Conservation (phyloP, 1,140 invertebrate genomes). For the Drosophila virilis region DNA sequence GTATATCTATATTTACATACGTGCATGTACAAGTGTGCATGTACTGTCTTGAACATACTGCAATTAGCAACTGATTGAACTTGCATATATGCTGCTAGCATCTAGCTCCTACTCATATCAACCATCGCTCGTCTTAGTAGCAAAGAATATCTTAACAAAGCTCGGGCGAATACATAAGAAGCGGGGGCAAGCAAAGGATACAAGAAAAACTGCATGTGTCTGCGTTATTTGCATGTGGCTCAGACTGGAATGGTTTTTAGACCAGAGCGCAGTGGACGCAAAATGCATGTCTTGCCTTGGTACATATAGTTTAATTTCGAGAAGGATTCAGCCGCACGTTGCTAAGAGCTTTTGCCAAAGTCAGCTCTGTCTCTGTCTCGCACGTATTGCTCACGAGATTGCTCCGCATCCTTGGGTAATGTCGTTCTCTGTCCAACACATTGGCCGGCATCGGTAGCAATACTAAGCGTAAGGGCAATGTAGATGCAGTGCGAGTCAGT, state of each 20-base stretch:
- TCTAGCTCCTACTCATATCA: slow-evolving; percentile 47
- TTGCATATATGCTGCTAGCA: slow-evolving; percentile 57
- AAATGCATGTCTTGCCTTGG: slow-evolving; percentile 68
- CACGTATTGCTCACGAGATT: slow-evolving; percentile 29
- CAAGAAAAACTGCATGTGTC: slow-evolving; percentile 80
- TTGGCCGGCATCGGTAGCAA: slow-evolving; percentile 43
- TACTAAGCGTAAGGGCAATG: slow-evolving; percentile 52
- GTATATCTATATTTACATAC: slow-evolving; percentile 3
- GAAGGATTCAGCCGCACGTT: slow-evolving; percentile 76
- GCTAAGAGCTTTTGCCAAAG: slow-evolving; percentile 72
- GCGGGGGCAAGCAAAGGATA: slow-evolving; percentile 58
- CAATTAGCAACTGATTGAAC: slow-evolving; percentile 81
- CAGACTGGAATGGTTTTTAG: slow-evolving; percentile 68
- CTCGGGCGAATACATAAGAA: slow-evolving; percentile 74
- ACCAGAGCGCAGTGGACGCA: slow-evolving; percentile 51
- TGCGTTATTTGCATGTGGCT: slow-evolving; percentile 81
- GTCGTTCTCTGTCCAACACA: slow-evolving; percentile 34
- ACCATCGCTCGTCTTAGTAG: slow-evolving; percentile 70
- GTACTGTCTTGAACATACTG: slow-evolving; percentile 60
- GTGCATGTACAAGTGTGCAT: slow-evolving; percentile 17
- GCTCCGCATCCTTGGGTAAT: slow-evolving; percentile 19
- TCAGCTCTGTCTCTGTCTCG: slow-evolving; percentile 47
- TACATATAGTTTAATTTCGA: slow-evolving; percentile 82
- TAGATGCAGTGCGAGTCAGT: slow-evolving; percentile 65
- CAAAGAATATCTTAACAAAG: slow-evolving; percentile 82